Conservation (phyloP, 92 coral and sea anemone species). For the Blastomussa wellsi region DNA sequence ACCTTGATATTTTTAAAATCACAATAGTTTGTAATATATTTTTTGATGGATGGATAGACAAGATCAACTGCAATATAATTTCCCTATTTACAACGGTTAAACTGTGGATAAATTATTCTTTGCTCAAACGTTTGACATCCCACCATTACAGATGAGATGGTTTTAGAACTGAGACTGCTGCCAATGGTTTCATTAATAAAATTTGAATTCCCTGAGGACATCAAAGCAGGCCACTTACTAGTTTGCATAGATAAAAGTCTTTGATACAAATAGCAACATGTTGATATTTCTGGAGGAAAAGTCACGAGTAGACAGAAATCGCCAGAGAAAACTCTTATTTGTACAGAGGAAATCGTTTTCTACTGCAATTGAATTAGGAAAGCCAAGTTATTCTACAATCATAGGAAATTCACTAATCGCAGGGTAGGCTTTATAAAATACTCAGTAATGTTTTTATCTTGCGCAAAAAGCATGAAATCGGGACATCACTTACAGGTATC, state of each 20-base stretch:
- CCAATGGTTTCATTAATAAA: neutral
- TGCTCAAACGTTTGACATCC: slow-evolving; percentile 25
- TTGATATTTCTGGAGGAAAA: slow-evolving; percentile 4
- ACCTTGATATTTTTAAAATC: neutral
- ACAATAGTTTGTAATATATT: neutral
- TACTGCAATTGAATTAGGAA: neutral
- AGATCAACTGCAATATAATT: slow-evolving; percentile 9
- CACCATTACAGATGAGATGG: slow-evolving; percentile 30
- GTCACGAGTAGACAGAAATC: neutral
- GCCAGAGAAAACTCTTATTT: neutral
- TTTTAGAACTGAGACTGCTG: neutral
- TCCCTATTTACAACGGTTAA: slow-evolving; percentile 30
- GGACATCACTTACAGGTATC: too few species aligned
- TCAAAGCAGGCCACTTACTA: neutral
- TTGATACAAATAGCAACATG: slow-evolving; percentile 31
- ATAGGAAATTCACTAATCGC: neutral
- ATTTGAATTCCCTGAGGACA: neutral
- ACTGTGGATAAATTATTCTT: slow-evolving; percentile 4
- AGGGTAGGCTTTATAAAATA: neutral
- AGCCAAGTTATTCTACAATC: neutral
- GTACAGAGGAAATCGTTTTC: neutral
- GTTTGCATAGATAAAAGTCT: neutral
- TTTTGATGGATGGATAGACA: neutral
- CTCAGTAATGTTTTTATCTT: neutral
- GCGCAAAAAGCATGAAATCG: slow-evolving; percentile 21